Base-by-base conservation (phyloP, 1,140 invertebrate genomes). In the Oryctes rhinoceros region DNA sequence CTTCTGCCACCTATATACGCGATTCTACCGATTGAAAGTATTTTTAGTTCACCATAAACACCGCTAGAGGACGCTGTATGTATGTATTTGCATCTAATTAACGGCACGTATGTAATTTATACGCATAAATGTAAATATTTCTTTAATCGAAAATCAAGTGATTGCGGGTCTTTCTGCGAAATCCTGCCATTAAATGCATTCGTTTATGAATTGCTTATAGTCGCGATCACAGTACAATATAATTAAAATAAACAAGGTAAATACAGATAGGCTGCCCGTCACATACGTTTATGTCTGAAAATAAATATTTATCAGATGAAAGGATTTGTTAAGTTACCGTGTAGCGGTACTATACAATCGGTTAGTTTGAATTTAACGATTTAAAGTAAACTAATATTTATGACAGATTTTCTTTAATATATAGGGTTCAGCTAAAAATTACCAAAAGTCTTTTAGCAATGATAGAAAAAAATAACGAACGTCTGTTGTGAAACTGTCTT, bases 61-160 rank as follows among this genome's bases (percentile, higher is more conserved):
- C 24, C 65, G 24, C 37, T 37, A 71, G 65, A 71, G 65, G 65
- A 37, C 65, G 65, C 65, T 71, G 37, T 24, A 24, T 7, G 65
- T 71, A 35, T 24, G 11, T 35, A 71, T 15, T 20, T 71, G 9
- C 20, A 71, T 30, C 11, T 35, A 71, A 71, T 71, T 71, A n/a
- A 71, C 24, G 65, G 24, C 20, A 24, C 37, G 24, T 44, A 44
- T 44, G 39, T 71, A 13, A 30, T 35, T 30, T 71, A 30, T 71
- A 9, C 65, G 24, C 24, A 59, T n/a, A 59, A 59, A 59, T 71
- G 65, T 71, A 71, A 71, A 71, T 71, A 71, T 71, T 71, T 71
- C 65, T 37, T 37, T 24, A 35, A 71, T 37, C 65, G 18, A 24
- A 15, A 4, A 71, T 71, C 20, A 24, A 71, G 37, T 71, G 24